Evolutionary conservation across 2,113 vertebrate genomes (phyloP), one percentile per base, ranked within the genome.

Genomic region (Cyphomyrus discorhynchus): DNA sequence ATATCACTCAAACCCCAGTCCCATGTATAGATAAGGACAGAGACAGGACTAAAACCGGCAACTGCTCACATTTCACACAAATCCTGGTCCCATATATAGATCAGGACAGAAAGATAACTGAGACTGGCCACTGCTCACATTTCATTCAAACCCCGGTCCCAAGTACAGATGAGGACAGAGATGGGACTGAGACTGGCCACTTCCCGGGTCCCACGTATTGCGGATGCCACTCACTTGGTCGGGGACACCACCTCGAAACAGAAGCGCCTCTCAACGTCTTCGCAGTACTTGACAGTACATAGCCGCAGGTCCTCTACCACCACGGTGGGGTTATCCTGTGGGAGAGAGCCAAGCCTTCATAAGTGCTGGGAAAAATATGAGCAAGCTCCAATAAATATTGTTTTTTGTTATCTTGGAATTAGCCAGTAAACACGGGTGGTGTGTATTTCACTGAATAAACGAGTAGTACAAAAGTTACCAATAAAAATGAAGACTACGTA

Each of bases 231-330:
- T 96, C 92, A 99, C 98, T 99, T 99, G 27, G 98, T 99, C 70
- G 98, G 98, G 31, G 98, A 99, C 91, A 99, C 98, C 90, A 99
- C 98, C 91, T 99, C 98, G 74, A 99, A 99, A 93, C 98, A 99
- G 95, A 99, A 99, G 35, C 98, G 96, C 45, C 98, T 96, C 91
- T 99, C 98, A 89, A 98, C 97, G 90, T 99, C 98, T 92, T 99
- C 98, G 85, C 97, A 98, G 5, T 96, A 98, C 94, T 99, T 99
- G 87, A 99, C 98, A 0, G 98, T 98, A 92, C 98, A 99, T 86
- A 99, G 94, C 27, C 98, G 91, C 88, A 99, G 93, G 90, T 99
- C 98, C 90, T 99, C 98, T 90, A 99, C 98, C 35, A 99, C 98
- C 21, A 99, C 98, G 0, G 98, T 99, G 92, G 98, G 94, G 82